Conservation (phyloP, 1,140 invertebrate species). For the Marisa cornuarietis region DNA sequence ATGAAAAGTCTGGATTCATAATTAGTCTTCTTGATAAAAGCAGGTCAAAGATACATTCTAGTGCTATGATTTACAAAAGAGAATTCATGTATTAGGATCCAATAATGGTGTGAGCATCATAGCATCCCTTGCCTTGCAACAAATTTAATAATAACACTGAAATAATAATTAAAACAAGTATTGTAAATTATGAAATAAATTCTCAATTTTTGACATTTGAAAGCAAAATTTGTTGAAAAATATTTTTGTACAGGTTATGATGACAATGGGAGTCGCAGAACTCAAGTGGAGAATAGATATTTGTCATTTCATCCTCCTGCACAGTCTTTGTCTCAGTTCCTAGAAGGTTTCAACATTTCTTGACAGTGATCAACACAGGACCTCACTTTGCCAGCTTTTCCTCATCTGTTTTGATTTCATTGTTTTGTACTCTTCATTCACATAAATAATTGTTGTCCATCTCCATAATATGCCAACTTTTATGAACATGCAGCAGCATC, state of each 20-base stretch:
- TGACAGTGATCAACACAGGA: too few species aligned
- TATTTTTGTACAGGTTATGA: constrained; percentile 44
- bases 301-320: constrained; percentile 36
- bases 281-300: constrained; percentile 47
- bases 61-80: not conserved
- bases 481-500: too few species aligned
- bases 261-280: constrained; percentile 37
- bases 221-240: not conserved
- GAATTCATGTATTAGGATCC: not conserved
- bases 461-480: too few species aligned
- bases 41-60: too few species aligned
- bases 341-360: constrained; percentile 24
- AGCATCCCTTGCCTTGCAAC: not conserved
- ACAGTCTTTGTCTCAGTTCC: constrained; percentile 37
- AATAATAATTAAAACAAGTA: not conserved
- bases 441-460: too few species aligned
- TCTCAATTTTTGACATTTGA: not conserved
- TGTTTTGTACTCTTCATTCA: too few species aligned
- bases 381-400: too few species aligned
- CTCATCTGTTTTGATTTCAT: too few species aligned
- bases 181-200: not conserved
- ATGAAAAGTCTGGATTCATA: too few species aligned
- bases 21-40: too few species aligned
- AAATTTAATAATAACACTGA: too few species aligned
- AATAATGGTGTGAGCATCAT: not conserved